A percentile compares a stretch with the other conserved stretches of the same genome.
These are phyloP conservation scores for Sander vitreus DNA, from an alignment of 2,113 vertebrate genomes.

Conservation along the genomic window DNA sequence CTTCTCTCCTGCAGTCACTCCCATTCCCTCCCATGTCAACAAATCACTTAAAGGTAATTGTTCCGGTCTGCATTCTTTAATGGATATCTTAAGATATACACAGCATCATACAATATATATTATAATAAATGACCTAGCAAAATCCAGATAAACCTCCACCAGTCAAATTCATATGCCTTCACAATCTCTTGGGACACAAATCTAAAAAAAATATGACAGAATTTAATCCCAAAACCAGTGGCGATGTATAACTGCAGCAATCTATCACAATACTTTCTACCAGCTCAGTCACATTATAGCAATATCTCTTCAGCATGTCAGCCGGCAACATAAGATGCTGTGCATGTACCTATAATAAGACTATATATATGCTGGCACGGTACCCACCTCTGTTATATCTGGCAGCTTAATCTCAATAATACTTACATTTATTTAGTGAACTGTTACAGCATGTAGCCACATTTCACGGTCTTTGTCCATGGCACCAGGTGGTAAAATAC, in stretches of 20 bases:
- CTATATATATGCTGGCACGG: conserved; percentile 43
- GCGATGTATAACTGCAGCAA: background rate
- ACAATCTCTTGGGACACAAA: background rate
- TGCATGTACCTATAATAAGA: conserved; percentile 21
- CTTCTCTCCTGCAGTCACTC: background rate
- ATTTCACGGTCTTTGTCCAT: conserved; percentile 9
- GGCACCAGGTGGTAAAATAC: conserved; percentile 4
- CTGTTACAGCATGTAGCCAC: conserved; percentile 14
- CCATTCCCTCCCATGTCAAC: background rate
- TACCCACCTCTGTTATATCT: conserved; percentile 11
- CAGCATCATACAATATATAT: background rate
- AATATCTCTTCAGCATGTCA: conserved; percentile 32
- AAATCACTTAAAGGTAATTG: background rate
- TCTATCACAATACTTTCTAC: background rate
- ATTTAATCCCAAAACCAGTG: background rate
- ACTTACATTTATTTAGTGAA: conserved; percentile 37
- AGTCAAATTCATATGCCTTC: background rate
- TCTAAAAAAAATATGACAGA: conserved; percentile 1
- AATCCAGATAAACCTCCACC: background rate
- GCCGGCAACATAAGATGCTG: background rate
- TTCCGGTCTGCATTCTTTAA: background rate
- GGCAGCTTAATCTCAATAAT: conserved; percentile 41
- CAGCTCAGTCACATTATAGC: conserved; percentile 7
- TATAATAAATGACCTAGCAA: background rate
- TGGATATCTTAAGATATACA: background rate